phyloP scores from a whole-genome alignment of 2,797 vertebrate species.

The Sitta carolinensis region DNA sequence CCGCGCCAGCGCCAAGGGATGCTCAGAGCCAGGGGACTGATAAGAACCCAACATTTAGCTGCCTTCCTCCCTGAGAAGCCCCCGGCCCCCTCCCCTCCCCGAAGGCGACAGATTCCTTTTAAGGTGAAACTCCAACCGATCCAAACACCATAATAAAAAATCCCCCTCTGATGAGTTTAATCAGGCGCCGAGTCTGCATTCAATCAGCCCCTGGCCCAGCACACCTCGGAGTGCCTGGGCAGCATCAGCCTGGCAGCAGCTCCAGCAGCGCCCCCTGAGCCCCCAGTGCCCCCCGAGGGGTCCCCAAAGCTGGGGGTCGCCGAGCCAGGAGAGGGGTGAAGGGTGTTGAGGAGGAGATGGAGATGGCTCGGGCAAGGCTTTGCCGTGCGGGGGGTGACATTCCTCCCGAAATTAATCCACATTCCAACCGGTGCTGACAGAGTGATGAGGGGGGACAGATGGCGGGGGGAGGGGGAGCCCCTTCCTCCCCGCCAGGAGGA shows the following conservation, averaged over 20 bases:
- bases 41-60: background rate
- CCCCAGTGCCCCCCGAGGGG: background rate
- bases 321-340: background rate
- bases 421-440: constrained; percentile 38
- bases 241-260: background rate
- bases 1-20: background rate
- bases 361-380: background rate
- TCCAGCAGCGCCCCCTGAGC: background rate
- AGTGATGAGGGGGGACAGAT: constrained; percentile 14
- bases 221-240: background rate
- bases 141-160: background rate
- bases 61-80: background rate
- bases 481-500: background rate
- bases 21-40: background rate
- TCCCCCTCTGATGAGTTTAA: background rate
- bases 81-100: background rate
- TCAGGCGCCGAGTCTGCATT: background rate
- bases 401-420: constrained; percentile 45
- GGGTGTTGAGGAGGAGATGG: background rate
- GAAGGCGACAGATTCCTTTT: constrained; percentile 34
- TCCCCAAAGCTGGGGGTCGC: background rate
- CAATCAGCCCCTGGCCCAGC: background rate
- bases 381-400: background rate
- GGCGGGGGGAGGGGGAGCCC: background rate
- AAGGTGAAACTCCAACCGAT: constrained; percentile 9